These are phyloP conservation scores for Motacilla tschutschensis DNA, from an alignment of 2,113 vertebrate species.

Conservation along the genomic window DNA sequence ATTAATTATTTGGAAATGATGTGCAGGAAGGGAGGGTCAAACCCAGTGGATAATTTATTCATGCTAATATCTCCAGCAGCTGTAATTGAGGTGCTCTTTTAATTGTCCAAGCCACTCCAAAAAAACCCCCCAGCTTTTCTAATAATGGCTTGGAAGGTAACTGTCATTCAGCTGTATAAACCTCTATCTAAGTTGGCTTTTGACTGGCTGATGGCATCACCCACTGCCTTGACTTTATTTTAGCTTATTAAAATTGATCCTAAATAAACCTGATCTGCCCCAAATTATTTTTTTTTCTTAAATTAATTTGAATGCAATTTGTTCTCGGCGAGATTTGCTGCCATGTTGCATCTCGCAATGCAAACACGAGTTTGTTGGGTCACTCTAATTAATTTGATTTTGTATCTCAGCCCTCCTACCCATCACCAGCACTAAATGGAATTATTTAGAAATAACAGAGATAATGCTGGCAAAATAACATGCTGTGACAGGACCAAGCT, in stretches of 20 bases:
- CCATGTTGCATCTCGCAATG: conserved; percentile 30
- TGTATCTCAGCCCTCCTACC: conserved; percentile 41
- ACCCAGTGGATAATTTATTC: conserved; percentile 51
- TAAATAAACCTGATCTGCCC: conserved; percentile 71
- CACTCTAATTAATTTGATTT: conserved; percentile 70
- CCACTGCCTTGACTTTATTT: conserved; percentile 57
- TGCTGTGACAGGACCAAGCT: conserved; percentile 5
- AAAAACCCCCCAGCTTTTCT: background rate
- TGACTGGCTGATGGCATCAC: conserved; percentile 52
- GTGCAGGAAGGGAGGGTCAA: conserved; percentile 16
- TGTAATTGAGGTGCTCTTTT: conserved; percentile 55
- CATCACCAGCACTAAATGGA: conserved; percentile 45
- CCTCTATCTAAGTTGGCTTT: conserved; percentile 40
- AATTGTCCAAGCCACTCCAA: conserved; percentile 27
- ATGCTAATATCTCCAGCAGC: conserved; percentile 34
- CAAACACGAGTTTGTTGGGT: conserved; percentile 58
- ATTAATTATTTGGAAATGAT: conserved; percentile 40
- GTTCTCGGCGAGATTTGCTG: conserved; percentile 45
- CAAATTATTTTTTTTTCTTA: conserved; percentile 55
- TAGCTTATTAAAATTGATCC: conserved; percentile 73
- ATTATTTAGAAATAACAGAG: conserved; percentile 65
- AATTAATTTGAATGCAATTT: conserved; percentile 67
- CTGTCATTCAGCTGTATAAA: conserved; percentile 53
- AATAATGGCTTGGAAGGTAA: conserved; percentile 17
- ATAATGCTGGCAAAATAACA: conserved; percentile 36